These are phyloP conservation scores for Agrotis puta DNA, from an alignment of 2,888 invertebrate genomes.

Conservation along the genomic window DNA sequence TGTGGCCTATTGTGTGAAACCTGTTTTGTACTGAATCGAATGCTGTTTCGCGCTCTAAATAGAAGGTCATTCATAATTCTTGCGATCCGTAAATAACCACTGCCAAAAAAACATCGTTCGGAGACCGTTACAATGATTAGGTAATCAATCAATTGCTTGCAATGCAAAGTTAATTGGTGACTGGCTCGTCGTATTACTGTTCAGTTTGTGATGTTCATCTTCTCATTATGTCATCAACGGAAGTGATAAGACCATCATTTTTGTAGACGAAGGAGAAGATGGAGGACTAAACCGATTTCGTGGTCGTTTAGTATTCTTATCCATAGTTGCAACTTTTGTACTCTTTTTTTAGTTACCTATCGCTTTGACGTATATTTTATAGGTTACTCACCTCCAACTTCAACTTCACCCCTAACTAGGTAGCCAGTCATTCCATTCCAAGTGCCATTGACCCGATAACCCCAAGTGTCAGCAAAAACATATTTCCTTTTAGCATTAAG, in stretches of 20 bases:
- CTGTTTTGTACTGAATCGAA: conserved; percentile 3
- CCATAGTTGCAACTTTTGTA: background rate
- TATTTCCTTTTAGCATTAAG: conserved; percentile 90
- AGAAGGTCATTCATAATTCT: conserved; percentile 52
- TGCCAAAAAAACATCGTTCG: conserved; percentile 34
- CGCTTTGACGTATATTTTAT: background rate
- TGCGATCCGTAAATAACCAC: conserved; percentile 38
- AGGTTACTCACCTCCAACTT: conserved; percentile 89
- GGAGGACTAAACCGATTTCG: background rate
- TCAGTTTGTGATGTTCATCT: conserved; percentile 27
- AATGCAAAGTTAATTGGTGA: conserved; percentile 45
- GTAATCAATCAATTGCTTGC: conserved; percentile 56
- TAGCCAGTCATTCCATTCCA: conserved; percentile 93
- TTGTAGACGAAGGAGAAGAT: background rate
- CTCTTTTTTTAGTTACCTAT: background rate
- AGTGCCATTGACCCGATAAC: conserved; percentile 90
- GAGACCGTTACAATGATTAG: conserved; percentile 51
- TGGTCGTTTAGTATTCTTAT: background rate
- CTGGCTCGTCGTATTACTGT: conserved; percentile 26
- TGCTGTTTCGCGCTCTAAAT: conserved; percentile 25
- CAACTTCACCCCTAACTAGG: conserved; percentile 90
- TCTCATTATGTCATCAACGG: conserved; percentile 23
- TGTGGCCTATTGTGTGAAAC: background rate
- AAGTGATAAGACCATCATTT: background rate
- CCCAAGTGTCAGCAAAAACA: conserved; percentile 91